Percentiles rank a stretch among this genome's conserved stretches.
These are phyloP conservation scores for Hesperophylax magnus DNA, from an alignment of 1,140 invertebrate genomes.

Conservation along the genomic window DNA sequence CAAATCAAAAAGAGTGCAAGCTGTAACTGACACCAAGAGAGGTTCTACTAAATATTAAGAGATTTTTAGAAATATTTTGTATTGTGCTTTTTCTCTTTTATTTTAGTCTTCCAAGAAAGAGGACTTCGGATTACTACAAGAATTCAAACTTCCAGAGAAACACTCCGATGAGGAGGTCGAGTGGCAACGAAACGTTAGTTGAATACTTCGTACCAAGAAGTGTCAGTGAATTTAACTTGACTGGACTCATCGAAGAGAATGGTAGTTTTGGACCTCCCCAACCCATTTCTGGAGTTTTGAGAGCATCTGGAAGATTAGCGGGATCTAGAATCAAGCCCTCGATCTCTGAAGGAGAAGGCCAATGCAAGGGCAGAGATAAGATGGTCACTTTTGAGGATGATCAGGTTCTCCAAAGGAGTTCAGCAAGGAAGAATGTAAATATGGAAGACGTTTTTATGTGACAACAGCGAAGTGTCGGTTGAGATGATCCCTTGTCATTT, in stretches of 20 bases:
- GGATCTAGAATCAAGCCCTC: constrained; percentile 57
- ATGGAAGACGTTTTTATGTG: constrained; percentile 69
- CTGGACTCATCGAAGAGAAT: constrained; percentile 72
- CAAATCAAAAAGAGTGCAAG: no score
- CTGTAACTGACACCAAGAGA: no score
- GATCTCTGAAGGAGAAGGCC: constrained; percentile 59
- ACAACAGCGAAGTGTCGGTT: constrained; percentile 58
- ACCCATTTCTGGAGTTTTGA: constrained; percentile 59
- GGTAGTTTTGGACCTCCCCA: constrained; percentile 68
- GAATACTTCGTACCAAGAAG: constrained; percentile 88
- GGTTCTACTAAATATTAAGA: no score
- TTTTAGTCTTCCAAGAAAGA: constrained; percentile 76
- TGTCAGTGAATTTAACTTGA: constrained; percentile 85
- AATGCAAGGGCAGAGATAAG: constrained; percentile 74
- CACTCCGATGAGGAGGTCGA: constrained; percentile 76
- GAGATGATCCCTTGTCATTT: constrained; percentile 50
- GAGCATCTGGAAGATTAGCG: constrained; percentile 56
- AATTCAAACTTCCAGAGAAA: constrained; percentile 75
- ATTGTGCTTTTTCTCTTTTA: no score
- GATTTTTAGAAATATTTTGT: no score
- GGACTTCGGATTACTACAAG: constrained; percentile 63
- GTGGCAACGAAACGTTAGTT: constrained; percentile 76
- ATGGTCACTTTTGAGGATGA: constrained; percentile 90
- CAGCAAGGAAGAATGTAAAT: constrained; percentile 56
- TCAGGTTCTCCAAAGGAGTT: constrained; percentile 64